Base-by-base conservation (phyloP, 1,140 invertebrate species). In the Psilanteris sp. region DNA sequence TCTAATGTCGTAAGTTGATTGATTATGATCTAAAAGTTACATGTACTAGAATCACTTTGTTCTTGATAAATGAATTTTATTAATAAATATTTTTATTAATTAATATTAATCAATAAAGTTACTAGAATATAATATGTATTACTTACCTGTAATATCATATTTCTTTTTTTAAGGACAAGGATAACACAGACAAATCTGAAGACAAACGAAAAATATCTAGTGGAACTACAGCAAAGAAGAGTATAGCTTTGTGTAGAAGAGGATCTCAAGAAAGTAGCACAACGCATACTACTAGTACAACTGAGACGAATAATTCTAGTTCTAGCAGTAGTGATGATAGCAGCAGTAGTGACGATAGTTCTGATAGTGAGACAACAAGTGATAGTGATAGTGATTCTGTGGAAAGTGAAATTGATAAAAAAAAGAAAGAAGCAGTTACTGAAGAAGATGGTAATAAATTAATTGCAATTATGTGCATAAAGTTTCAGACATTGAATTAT, bases 181-280 rank as follows among this genome's bases (percentile, higher is more conserved):
- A 84, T 39, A 26, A 5, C 8, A 77, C 79, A 27, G 80, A 85
- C 0, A 83, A 81, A 48, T 5, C 13, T n/a, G 71, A 71, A 0
- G 82, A 84, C 0, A 85, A 81, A 16, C 81, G 79, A 26, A 85
- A 85, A 46, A 10, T 26, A 78, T 29, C 10, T 10, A 81, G 76
- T 9, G 14, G 27, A 13, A 2, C 76, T 78, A 29, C 10, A n/a
- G n/a, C n/a, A n/a, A n/a, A n/a, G n/a, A 86, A 83, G 11, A 80
- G 85, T 31, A 79, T 83, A n/a, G 61, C 67, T 13, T 55, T 85
- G 8, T 84, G 79, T 48, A 79, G 87, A 29, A 78, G 88, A 54
- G 84, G 82, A 8, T 89, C 87, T 5, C 87, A 89, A 44, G 88
- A 88, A 75, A 89, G 87, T 43, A 83, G 85, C 0, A 85, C 85